These are phyloP conservation scores for Bubo bubo DNA, from an alignment of 2,113 vertebrate genomes.

Conservation along the genomic window DNA sequence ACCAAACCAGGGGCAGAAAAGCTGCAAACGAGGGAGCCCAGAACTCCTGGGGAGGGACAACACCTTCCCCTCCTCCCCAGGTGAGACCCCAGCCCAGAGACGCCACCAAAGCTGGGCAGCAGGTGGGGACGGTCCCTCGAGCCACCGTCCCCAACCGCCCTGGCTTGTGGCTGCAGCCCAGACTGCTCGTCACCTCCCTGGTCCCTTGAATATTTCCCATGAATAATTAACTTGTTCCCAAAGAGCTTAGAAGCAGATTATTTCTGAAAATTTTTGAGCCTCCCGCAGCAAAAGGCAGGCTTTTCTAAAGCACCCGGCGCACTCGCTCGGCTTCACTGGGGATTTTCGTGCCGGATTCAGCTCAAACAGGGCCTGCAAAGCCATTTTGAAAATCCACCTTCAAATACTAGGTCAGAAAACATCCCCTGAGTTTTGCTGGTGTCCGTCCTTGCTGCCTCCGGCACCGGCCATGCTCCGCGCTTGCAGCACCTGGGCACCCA, in stretches of 20 bases:
- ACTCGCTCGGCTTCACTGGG: rapidly evolving
- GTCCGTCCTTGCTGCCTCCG: not conserved
- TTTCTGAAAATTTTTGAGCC: not conserved
- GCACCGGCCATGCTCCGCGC: not conserved
- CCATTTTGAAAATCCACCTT: not conserved
- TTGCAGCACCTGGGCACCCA: not conserved
- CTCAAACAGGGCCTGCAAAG: not conserved
- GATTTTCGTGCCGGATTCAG: not conserved
- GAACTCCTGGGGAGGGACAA: not conserved
- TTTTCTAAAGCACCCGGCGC: not conserved
- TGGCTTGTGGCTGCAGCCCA: not conserved
- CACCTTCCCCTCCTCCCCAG: too few relatives aligned
- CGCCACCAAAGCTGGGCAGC: not conserved
- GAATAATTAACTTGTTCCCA: not conserved
- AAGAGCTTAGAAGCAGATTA: not conserved
- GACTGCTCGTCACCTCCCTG: rapidly evolving
- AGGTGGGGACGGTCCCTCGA: rapidly evolving
- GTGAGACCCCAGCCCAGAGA: too few relatives aligned
- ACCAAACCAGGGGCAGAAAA: not conserved
- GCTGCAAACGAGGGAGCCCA: not conserved
- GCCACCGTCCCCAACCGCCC: not conserved
- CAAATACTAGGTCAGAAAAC: not conserved
- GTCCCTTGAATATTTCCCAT: not conserved
- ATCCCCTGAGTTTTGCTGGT: not conserved
- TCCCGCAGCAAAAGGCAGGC: too few relatives aligned